Evolutionary conservation across 2,113 vertebrate species (phyloP).

Genomic region (Tyrannus savana): DNA sequence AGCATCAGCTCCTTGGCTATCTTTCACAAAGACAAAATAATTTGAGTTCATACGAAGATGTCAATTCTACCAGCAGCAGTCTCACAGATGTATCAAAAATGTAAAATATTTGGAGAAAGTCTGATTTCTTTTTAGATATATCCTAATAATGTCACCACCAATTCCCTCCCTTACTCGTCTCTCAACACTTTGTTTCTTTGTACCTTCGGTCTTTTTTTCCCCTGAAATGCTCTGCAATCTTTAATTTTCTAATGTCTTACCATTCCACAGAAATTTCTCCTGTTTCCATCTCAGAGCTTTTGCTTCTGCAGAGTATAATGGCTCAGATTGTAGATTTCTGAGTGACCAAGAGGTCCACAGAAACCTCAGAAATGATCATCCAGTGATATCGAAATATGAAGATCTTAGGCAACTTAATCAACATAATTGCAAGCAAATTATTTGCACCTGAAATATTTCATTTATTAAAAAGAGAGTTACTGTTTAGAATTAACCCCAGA

Average conservation of each 20-base stretch:
- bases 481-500: not conserved
- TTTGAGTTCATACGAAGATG: not conserved
- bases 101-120: not conserved
- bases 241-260: not conserved
- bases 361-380: not conserved
- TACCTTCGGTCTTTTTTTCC: not conserved
- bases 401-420: not conserved
- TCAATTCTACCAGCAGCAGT: not conserved
- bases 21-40: not conserved
- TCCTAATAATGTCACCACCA: rapidly evolving
- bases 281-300: not conserved
- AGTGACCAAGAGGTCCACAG: not conserved
- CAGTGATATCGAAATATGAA: not conserved
- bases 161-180: not conserved
- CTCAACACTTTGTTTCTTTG: not conserved
- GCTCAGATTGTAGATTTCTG: not conserved
- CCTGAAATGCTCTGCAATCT: not conserved
- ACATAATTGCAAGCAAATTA: not conserved
- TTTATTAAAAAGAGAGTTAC: not conserved
- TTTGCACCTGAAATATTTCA: not conserved
- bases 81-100: not conserved
- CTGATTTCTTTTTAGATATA: not conserved
- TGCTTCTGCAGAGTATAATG: not conserved
- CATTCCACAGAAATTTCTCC: not conserved
- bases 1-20: not conserved